These are phyloP conservation scores for sheep (Ovis aries) DNA, from an alignment of 2,113 vertebrate species.

Conservation along the genomic window ARS-UI_Ramb_v3.0 NC_056078.1:5832001-5832500, in stretches of 20 bases:
- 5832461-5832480: neutral
- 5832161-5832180: neutral
- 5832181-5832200: neutral
- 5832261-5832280: neutral
- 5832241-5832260: neutral
- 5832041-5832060: neutral
- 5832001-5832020: neutral
- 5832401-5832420: neutral
- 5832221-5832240: neutral
- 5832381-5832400: neutral
- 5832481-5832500: neutral
- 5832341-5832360: neutral
- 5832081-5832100: neutral
- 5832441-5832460: neutral
- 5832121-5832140: neutral
- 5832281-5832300: neutral
- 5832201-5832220: neutral
- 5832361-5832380: neutral
- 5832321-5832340: neutral
- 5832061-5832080: neutral
- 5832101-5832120: neutral
- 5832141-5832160: neutral
- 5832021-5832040: neutral
- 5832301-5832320: neutral
- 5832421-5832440: neutral